Conservation (phyloP, 2,888 invertebrate genomes). For the Malachius bipustulatus region DNA sequence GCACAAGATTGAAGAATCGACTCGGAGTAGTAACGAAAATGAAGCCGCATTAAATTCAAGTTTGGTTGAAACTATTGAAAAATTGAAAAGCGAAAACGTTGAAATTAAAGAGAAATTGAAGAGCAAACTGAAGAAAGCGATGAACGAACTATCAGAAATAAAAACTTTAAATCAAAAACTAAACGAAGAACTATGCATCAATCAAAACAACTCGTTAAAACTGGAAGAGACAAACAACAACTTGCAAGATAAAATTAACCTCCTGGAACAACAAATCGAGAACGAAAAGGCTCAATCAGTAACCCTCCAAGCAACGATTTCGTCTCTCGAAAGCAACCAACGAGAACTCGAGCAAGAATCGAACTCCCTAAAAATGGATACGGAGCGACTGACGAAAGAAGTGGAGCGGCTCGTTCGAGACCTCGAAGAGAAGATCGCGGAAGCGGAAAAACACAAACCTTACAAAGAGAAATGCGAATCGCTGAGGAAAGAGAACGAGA, state of each 20-base stretch:
- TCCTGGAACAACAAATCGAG: conserved; percentile 4
- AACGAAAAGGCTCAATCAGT: conserved; percentile 5
- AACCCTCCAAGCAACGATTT: conserved; percentile 7
- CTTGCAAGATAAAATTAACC: conserved; percentile 37
- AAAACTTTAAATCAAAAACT: conserved; percentile 36
- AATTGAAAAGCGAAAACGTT: neutral
- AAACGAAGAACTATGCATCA: conserved; percentile 35
- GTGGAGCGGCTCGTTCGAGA: neutral
- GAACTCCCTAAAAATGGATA: conserved; percentile 5
- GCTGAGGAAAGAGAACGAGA: conserved; percentile 7
- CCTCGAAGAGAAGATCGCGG: neutral
- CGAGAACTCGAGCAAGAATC: too few species aligned
- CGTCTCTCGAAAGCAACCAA: neutral
- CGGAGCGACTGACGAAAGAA: neutral
- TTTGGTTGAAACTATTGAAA: neutral
- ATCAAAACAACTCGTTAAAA: conserved; percentile 19
- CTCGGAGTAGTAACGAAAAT: neutral
- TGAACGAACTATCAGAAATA: conserved; percentile 41
- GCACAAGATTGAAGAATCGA: too few species aligned
- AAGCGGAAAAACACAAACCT: neutral
- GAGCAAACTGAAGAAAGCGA: conserved; percentile 38
- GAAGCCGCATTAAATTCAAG: neutral
- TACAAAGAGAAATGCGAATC: neutral
- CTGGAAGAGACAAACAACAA: conserved; percentile 36
- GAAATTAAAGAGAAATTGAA: neutral